A percentile compares a stretch with the other conserved stretches of the same genome.
Conservation (phyloP, 2,797 vertebrate species). For the Pseudopleuronectes americanus region DNA sequence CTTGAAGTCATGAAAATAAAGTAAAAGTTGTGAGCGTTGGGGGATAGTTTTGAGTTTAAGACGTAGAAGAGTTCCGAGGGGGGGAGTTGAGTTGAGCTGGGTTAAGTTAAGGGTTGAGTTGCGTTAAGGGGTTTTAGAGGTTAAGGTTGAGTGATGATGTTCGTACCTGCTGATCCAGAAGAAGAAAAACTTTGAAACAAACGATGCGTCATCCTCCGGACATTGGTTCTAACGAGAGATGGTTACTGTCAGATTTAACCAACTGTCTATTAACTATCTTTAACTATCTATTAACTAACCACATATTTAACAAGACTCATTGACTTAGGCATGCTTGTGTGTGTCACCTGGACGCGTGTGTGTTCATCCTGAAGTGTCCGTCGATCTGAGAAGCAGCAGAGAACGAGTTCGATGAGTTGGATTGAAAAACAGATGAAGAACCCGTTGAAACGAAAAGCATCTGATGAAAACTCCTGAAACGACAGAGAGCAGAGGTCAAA, state of each 20-base stretch:
- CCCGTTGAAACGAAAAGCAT: conserved; percentile 66
- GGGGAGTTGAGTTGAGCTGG: too few relatives aligned
- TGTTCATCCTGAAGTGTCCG: conserved; percentile 68
- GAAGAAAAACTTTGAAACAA: conserved; percentile 88
- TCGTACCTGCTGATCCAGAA: conserved; percentile 91
- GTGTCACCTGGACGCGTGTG: neutral
- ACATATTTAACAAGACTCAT: too few relatives aligned
- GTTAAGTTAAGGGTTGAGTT: too few relatives aligned
- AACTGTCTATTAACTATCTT: too few relatives aligned
- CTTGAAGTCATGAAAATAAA: too few relatives aligned
- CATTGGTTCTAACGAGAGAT: conserved; percentile 82
- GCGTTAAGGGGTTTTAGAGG: too few relatives aligned
- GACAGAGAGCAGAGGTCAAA: conserved; percentile 5
- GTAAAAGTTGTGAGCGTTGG: too few relatives aligned
- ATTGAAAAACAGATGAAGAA: conserved; percentile 82
- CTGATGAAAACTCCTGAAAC: conserved; percentile 78
- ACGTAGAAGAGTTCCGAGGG: too few relatives aligned
- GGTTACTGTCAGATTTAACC: too few relatives aligned
- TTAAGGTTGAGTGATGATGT: neutral
- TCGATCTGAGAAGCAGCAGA: conserved; percentile 86
- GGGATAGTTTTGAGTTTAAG: too few relatives aligned
- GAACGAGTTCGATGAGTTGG: conserved; percentile 78
- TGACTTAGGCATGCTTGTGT: neutral
- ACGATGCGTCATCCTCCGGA: conserved; percentile 86
- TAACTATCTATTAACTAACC: neutral